phyloP scores from a whole-genome alignment of 2,888 invertebrate species.

The Uloborus plumipes region DNA sequence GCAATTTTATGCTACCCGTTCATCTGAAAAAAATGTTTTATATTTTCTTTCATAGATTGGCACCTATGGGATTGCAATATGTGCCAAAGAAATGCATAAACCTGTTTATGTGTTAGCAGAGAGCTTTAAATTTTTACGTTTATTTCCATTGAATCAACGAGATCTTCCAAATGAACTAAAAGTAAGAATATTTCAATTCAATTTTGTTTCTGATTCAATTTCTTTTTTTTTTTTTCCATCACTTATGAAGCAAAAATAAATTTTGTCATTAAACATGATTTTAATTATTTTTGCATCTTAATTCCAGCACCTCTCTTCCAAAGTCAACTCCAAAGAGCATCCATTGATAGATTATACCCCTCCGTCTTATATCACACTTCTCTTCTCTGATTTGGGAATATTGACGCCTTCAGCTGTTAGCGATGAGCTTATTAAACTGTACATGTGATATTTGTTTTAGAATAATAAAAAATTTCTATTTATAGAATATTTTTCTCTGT shows the following conservation, averaged over 20 bases:
- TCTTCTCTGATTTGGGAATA: constrained; percentile 96
- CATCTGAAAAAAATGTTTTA: constrained; percentile 22
- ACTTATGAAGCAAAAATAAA: too few species aligned
- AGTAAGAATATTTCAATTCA: constrained; percentile 11
- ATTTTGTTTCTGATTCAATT: not conserved
- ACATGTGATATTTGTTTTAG: constrained; percentile 77
- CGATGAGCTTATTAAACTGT: constrained; percentile 96
- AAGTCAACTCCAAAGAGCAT: constrained; percentile 76
- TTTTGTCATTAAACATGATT: not conserved
- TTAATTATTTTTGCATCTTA: not conserved
- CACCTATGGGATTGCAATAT: constrained; percentile 86
- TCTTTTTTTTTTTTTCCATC: not conserved
- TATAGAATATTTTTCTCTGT: too few species aligned
- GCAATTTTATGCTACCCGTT: not conserved
- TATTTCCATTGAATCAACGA: constrained; percentile 92
- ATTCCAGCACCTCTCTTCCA: constrained; percentile 75
- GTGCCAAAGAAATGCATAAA: constrained; percentile 90
- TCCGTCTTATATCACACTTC: constrained; percentile 89
- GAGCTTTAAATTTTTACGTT: constrained; percentile 95
- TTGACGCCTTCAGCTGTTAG: constrained; percentile 97
- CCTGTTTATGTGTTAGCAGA: constrained; percentile 96
- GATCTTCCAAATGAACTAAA: constrained; percentile 76
- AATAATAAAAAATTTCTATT: not conserved
- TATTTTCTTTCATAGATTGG: constrained; percentile 83
- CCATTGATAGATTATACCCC: constrained; percentile 98